Evolutionary conservation across 2,888 invertebrate genomes (phyloP).

Genomic region (Gibbula magus): DNA sequence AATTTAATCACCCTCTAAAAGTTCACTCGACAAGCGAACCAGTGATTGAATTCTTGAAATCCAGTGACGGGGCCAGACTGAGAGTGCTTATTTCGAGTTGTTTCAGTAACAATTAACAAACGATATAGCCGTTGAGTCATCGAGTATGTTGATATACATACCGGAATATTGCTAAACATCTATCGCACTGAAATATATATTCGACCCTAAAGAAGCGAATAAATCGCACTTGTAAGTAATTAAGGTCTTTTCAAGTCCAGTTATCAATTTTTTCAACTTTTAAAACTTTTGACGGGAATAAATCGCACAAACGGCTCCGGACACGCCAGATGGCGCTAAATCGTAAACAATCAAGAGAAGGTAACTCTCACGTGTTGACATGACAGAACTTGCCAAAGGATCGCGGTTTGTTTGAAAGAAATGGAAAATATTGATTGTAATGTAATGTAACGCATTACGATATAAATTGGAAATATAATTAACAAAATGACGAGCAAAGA

Average conservation of each 20-base stretch:
- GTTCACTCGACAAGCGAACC: too few species aligned
- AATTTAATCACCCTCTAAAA: too few species aligned
- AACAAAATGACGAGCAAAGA: not conserved
- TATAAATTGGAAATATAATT: not conserved
- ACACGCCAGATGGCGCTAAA: not conserved
- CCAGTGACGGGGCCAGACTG: too few species aligned
- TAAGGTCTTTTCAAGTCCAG: not conserved
- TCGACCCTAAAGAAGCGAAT: not conserved
- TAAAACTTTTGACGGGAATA: not conserved
- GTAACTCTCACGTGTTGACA: not conserved
- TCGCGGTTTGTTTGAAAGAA: not conserved
- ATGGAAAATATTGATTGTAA: not conserved
- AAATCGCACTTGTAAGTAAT: not conserved
- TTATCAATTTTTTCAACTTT: not conserved
- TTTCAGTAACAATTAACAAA: too few species aligned
- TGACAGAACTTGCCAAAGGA: not conserved
- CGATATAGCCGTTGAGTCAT: too few species aligned
- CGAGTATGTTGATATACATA: too few species aligned
- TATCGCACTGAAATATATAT: not conserved
- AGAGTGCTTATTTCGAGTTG: too few species aligned
- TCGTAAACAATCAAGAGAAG: not conserved
- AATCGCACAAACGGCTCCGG: not conserved
- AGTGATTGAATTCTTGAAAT: too few species aligned
- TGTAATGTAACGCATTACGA: too few species aligned
- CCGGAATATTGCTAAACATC: too few species aligned